Evolutionary conservation across 2,888 invertebrate genomes (phyloP), one percentile per base, ranked within the genome.

Genomic region (Lochmaea crataegi): DNA sequence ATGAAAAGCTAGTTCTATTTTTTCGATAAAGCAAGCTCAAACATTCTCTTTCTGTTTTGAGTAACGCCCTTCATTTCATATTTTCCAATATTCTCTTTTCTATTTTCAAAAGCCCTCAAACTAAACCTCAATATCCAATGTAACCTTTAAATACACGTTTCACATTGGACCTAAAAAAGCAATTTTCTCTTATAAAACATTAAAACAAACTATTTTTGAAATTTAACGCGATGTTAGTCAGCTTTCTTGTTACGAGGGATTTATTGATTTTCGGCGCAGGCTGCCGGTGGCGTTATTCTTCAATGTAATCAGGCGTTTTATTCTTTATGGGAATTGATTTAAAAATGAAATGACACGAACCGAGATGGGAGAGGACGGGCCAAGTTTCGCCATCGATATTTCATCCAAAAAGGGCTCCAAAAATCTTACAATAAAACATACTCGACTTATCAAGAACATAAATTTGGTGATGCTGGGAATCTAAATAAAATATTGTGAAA

Each of bases 221-320:
- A 70, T 70, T 70, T 64, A 70, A 64, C 64, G 57, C 64, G 64
- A 70, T 70, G 56, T 57, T 70, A 57, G 70, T 64, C 60, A 56
- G 22, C 70, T 64, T 70, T 70, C 70, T 70, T 70, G 70, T 70
- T 64, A 70, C 64, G 57, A 64, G 70, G 56, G 64, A 64, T 70
- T 53, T 70, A 70, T 70, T 65, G 70, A 70, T 70, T 70, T 64
- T 64, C 65, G 32, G 65, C 57, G 45, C 56, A 57, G 56, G 64
- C 64, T 70, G 70, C 70, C 70, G 64, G 18, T 57, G 64, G 70
- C 70, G 64, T 64, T 70, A 70, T 70, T 70, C 64, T 65, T 70
- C 70, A 70, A 64, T 65, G 70, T 70, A 70, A 70, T 70, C 70
- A 70, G 70, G 70, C 70, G 70, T 70, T 70, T 70, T 70, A 70